phyloP scores from a whole-genome alignment of 2,113 vertebrate genomes.

The Egretta garzetta region DNA sequence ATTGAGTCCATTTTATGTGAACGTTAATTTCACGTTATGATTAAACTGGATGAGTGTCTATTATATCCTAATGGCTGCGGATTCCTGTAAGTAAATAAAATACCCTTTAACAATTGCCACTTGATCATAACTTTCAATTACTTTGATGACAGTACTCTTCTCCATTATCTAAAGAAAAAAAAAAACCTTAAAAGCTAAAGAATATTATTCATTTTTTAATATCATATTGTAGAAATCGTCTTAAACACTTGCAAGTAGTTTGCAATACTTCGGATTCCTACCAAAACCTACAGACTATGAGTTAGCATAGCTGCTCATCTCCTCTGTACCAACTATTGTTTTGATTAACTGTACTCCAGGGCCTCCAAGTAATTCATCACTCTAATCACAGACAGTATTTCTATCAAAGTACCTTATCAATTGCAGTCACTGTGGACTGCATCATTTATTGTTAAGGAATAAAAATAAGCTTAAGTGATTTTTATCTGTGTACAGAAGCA shows the following conservation, averaged over 20 bases:
- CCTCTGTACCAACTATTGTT: background rate
- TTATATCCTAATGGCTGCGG: background rate
- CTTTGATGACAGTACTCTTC: background rate
- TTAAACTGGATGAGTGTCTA: background rate
- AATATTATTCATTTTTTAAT: background rate
- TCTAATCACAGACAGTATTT: constrained; percentile 28
- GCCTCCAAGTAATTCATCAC: background rate
- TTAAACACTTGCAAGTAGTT: background rate
- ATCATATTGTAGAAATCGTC: background rate
- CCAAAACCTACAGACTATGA: background rate
- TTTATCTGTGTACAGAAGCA: constrained; percentile 15
- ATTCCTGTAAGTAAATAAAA: constrained; percentile 62
- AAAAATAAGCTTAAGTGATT: constrained; percentile 41
- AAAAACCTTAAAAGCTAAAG: background rate
- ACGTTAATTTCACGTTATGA: background rate
- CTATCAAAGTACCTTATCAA: background rate
- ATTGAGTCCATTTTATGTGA: background rate
- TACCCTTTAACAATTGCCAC: background rate
- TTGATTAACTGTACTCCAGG: background rate
- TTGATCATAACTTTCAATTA: background rate
- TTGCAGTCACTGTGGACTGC: background rate
- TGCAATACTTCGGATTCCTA: background rate
- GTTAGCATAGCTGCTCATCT: background rate
- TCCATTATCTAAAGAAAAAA: background rate
- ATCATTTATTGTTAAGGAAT: constrained; percentile 19